A percentile compares a stretch with the other conserved stretches of the same genome.
These are phyloP conservation scores for Chrysoperla carnea DNA, from an alignment of 1,140 invertebrate species.

Conservation along the genomic window DNA sequence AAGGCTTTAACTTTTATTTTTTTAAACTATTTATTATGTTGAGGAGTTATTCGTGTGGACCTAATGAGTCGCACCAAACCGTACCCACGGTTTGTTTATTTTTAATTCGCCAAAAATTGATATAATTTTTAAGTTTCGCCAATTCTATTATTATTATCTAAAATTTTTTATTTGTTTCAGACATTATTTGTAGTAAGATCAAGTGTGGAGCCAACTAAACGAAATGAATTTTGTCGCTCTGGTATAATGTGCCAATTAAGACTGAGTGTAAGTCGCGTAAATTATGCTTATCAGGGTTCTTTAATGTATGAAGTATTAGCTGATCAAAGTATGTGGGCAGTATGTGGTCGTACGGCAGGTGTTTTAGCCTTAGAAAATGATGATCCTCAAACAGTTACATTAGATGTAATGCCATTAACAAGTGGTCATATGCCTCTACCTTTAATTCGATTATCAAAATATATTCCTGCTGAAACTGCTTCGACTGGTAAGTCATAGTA, in stretches of 20 bases:
- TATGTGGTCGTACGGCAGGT: slow-evolving; percentile 73
- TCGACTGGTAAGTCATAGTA: slow-evolving; percentile 11
- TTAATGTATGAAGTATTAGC: slow-evolving; percentile 87
- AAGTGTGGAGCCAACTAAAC: slow-evolving; percentile 61
- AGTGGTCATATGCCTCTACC: slow-evolving; percentile 79
- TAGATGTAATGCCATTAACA: slow-evolving; percentile 82
- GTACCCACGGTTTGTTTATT: too few species aligned
- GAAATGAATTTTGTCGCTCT: slow-evolving; percentile 71
- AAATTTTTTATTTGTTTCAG: slow-evolving; percentile 29
- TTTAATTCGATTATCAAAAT: slow-evolving; percentile 74
- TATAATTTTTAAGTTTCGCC: too few species aligned
- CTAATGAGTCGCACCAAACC: too few species aligned
- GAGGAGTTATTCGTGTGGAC: too few species aligned
- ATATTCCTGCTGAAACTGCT: slow-evolving; percentile 58
- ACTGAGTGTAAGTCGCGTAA: slow-evolving; percentile 41
- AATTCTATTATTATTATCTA: too few species aligned
- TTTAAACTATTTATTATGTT: too few species aligned
- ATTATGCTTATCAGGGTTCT: slow-evolving; percentile 34
- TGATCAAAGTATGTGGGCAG: slow-evolving; percentile 82
- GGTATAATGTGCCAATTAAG: slow-evolving; percentile 75
- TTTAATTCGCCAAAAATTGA: too few species aligned
- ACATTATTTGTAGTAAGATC: slow-evolving; percentile 72
- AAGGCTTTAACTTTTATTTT: too few species aligned
- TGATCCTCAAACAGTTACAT: slow-evolving; percentile 50
- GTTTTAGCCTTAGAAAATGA: slow-evolving; percentile 59